Evolutionary conservation across 2,797 vertebrate genomes (phyloP), one percentile per base, ranked within the genome.

Genomic region (Caiman crocodilus): DNA sequence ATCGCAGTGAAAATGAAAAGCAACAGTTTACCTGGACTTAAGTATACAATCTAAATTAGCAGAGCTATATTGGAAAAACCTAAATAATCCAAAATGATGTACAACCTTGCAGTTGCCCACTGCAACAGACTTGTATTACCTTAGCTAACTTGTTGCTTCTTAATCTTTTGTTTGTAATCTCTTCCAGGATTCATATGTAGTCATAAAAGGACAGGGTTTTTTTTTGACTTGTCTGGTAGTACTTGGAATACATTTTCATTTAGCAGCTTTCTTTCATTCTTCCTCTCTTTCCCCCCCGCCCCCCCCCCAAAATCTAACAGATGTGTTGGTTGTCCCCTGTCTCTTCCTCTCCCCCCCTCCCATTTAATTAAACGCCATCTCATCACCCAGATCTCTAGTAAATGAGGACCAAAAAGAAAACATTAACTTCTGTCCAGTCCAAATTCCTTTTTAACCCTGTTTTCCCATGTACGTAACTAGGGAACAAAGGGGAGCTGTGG

Each of bases 181-280:
- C 25, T 57, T 28, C 76, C 25, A 2, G 74, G 76, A 89, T 25
- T 94, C n/a, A 78, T 67, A 28, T 7, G 21, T 60, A 74, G 61
- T 23, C 86, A 81, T 74, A 85, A 32, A 57, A 79, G 58, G 32
- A 83, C 63, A n/a, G 35, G 42, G 42, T 3, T 50, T 75, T 17
- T 17, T 25, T 96, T 82, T 64, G 35, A 87, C 64, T 95, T 63
- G 50, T 83, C 76, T 80, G 92, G 76, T 89, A 91, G 88, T 88
- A 91, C 94, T 95, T 94, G 42, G 88, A 92, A 88, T 81, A 26
- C 64, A n/a, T 64, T 85, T 71, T 87, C 64, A 92, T 64, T 88
- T 90, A 95, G 59, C 20, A 84, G 73, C 60, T 87, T 77, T 88
- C 55, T 90, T 17, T 50, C 4, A 65, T 63, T 75, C 88, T 97